Conservation (phyloP, 2,888 invertebrate genomes). For the Drosophila mulleri region DNA sequence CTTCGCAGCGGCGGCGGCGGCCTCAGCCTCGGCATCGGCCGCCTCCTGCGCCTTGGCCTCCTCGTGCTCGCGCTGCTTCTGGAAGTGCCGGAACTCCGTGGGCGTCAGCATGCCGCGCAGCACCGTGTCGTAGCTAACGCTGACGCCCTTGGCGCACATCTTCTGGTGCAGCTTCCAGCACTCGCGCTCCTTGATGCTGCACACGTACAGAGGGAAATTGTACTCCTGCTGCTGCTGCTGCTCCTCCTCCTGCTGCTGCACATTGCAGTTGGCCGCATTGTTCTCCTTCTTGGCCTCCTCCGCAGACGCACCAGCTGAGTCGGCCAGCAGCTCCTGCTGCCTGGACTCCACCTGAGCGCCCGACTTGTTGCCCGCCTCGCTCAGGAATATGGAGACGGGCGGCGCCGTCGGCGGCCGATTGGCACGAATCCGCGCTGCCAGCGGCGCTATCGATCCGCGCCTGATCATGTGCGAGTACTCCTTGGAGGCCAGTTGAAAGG, state of each 20-base stretch:
- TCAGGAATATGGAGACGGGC: constrained; percentile 82
- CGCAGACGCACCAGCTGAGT: neutral
- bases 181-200: constrained; percentile 87
- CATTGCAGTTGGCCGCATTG: constrained; percentile 64
- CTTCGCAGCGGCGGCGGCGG: constrained; percentile 41
- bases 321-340: constrained; percentile 22
- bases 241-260: constrained; percentile 40
- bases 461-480: constrained; percentile 84
- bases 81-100: constrained; percentile 89
- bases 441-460: constrained; percentile 83
- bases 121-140: constrained; percentile 89
- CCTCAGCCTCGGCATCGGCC: constrained; percentile 70
- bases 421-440: constrained; percentile 83
- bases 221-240: constrained; percentile 61
- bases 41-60: constrained; percentile 78
- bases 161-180: constrained; percentile 89
- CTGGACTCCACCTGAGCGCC: constrained; percentile 31
- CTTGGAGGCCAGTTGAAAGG: constrained; percentile 82
- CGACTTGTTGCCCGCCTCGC: constrained; percentile 48
- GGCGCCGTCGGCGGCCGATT: constrained; percentile 85
- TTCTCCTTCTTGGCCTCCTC: constrained; percentile 72
- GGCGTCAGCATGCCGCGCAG: constrained; percentile 90
- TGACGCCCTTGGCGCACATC: constrained; percentile 89
- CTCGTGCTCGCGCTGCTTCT: constrained; percentile 85
- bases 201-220: constrained; percentile 86